These are phyloP conservation scores for Antheraea pernyi DNA, from an alignment of 1,140 invertebrate species.

Conservation along the genomic window DNA sequence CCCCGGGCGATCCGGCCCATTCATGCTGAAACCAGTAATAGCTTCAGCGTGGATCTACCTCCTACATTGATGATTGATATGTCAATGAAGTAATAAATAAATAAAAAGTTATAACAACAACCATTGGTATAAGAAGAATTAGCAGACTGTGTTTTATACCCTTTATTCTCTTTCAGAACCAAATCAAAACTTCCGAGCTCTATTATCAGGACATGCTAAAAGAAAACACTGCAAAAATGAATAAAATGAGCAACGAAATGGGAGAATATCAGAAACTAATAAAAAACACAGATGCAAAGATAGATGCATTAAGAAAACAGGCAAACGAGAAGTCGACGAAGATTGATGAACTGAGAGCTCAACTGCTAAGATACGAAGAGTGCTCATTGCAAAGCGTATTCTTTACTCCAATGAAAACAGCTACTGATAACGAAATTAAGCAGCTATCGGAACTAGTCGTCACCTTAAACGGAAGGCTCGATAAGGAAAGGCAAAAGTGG, in stretches of 20 bases:
- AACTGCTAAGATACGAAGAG: conserved; percentile 64
- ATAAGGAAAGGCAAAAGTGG: conserved; percentile 59
- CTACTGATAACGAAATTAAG: conserved; percentile 70
- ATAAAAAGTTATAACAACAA: no score
- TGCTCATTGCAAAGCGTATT: conserved; percentile 71
- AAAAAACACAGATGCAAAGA: conserved; percentile 65
- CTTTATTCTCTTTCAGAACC: conserved; percentile 47
- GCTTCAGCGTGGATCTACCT: no score
- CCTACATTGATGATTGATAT: no score
- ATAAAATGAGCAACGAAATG: conserved; percentile 62
- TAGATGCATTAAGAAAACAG: conserved; percentile 62
- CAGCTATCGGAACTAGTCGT: conserved; percentile 59
- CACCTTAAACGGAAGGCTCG: conserved; percentile 52
- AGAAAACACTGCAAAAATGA: conserved; percentile 65
- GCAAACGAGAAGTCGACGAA: conserved; percentile 61
- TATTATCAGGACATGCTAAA: conserved; percentile 71
- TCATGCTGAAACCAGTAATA: no score
- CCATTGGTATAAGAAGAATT: no score
- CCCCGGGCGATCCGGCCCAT: no score
- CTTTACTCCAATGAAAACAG: conserved; percentile 72
- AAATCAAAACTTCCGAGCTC: conserved; percentile 63
- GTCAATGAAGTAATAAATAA: no score
- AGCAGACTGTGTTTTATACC: not conserved
- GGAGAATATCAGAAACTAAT: conserved; percentile 58
- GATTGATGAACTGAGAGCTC: conserved; percentile 66